Conservation (phyloP, 2,888 invertebrate species). For the Invenusta paracnida region DNA sequence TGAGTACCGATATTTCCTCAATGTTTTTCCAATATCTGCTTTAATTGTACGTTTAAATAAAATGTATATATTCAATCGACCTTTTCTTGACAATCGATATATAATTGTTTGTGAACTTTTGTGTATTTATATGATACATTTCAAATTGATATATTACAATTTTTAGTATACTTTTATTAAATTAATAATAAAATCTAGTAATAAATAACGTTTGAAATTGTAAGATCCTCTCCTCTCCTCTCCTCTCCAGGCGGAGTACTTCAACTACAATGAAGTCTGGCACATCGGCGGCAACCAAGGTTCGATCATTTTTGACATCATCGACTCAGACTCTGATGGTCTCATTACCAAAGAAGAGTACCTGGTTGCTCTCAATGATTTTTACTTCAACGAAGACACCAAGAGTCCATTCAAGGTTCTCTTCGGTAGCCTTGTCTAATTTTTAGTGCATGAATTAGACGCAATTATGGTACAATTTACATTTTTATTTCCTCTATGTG, state of each 20-base stretch:
- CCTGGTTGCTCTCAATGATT: not conserved
- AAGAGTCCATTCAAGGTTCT: not conserved
- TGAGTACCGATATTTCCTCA: too few species aligned
- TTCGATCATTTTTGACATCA: not conserved
- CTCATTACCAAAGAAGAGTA: not conserved
- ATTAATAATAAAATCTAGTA: too few species aligned
- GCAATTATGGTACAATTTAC: too few species aligned
- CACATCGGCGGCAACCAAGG: constrained; percentile 5
- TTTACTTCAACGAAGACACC: constrained; percentile 26
- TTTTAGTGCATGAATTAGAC: not conserved
- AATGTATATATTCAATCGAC: too few species aligned
- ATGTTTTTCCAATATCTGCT: too few species aligned
- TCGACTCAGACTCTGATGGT: not conserved
- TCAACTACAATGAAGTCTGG: constrained; percentile 6
- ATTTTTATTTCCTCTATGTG: too few species aligned
- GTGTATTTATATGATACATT: too few species aligned
- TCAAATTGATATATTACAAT: too few species aligned
- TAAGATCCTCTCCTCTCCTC: not conserved
- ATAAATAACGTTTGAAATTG: not conserved
- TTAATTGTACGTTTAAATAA: too few species aligned
- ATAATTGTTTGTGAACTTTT: too few species aligned
- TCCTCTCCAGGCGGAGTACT: not conserved
- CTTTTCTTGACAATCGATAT: too few species aligned
- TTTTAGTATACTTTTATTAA: too few species aligned
- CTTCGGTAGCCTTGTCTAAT: not conserved